These are phyloP conservation scores for Eueides isabella DNA, from an alignment of 1,140 invertebrate genomes.

Conservation along the genomic window DNA sequence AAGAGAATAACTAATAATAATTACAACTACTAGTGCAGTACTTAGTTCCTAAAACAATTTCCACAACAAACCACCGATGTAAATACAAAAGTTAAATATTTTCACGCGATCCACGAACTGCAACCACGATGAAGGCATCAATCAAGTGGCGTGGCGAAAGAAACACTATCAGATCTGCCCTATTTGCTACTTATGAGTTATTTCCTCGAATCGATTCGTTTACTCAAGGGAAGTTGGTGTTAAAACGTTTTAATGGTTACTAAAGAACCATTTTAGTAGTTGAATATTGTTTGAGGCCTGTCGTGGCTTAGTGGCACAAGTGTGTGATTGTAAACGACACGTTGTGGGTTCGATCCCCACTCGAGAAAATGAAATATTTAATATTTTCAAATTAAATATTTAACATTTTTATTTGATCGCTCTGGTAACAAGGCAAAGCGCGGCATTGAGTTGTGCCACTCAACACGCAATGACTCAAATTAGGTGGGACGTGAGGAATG, in stretches of 20 bases:
- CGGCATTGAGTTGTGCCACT: too few species aligned
- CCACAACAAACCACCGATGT: not conserved
- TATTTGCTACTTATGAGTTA: slow-evolving; percentile 69
- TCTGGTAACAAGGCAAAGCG: too few species aligned
- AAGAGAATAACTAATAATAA: not conserved
- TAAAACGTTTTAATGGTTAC: not conserved
- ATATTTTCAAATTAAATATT: too few species aligned
- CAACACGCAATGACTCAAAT: too few species aligned
- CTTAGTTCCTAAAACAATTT: not conserved
- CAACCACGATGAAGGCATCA: slow-evolving; percentile 64
- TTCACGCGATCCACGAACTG: slow-evolving; percentile 5
- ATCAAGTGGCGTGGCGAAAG: slow-evolving; percentile 65
- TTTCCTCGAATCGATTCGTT: slow-evolving; percentile 60
- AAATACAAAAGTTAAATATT: slow-evolving; percentile 17
- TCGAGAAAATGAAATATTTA: too few species aligned
- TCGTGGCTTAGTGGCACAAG: too few species aligned
- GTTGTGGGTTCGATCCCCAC: too few species aligned
- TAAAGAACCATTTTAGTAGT: not conserved
- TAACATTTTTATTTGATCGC: too few species aligned
- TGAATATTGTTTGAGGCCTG: too few species aligned
- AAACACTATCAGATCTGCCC: slow-evolving; percentile 65
- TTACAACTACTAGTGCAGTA: not conserved
- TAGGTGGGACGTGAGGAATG: too few species aligned
- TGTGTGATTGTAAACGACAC: too few species aligned
- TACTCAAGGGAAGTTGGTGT: slow-evolving; percentile 18